Conservation (phyloP, 2,113 vertebrate species). For the Typhlomys cinereus region DNA sequence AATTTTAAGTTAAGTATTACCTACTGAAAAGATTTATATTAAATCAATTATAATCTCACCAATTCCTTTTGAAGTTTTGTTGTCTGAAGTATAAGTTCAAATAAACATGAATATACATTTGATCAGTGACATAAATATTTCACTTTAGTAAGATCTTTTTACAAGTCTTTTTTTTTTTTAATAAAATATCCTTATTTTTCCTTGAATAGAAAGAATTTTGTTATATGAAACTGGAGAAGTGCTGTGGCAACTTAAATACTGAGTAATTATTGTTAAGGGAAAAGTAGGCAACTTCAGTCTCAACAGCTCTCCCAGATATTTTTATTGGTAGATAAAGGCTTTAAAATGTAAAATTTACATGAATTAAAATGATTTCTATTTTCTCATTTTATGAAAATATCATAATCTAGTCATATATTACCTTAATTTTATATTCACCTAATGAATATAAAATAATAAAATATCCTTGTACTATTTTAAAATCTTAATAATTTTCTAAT, state of each 20-base stretch:
- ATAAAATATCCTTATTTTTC: slow-evolving; percentile 45
- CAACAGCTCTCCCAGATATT: background rate
- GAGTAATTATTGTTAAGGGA: slow-evolving; percentile 38
- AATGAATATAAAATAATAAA: slow-evolving; percentile 23
- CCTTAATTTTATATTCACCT: slow-evolving; percentile 27
- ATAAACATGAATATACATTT: slow-evolving; percentile 53
- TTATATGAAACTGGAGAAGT: slow-evolving; percentile 34
- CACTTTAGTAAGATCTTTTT: slow-evolving; percentile 46
- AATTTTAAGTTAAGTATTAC: slow-evolving; percentile 59
- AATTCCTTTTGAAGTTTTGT: slow-evolving; percentile 47
- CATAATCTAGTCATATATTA: slow-evolving; percentile 23
- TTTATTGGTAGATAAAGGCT: slow-evolving; percentile 37
- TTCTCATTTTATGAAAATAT: slow-evolving; percentile 16
- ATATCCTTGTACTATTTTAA: slow-evolving; percentile 35
- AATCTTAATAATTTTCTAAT: slow-evolving; percentile 23
- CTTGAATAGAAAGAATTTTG: slow-evolving; percentile 12
- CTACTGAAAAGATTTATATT: background rate
- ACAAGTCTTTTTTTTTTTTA: slow-evolving; percentile 33
- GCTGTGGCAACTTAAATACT: slow-evolving; percentile 34
- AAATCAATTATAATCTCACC: slow-evolving; percentile 44
- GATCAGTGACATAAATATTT: slow-evolving; percentile 12
- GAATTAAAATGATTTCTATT: slow-evolving; percentile 2
- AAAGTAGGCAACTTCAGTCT: slow-evolving; percentile 8
- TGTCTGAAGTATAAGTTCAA: background rate
- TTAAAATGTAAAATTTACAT: slow-evolving; percentile 38